Base-by-base conservation (phyloP, 1,140 invertebrate genomes). In the Physella acuta region DNA sequence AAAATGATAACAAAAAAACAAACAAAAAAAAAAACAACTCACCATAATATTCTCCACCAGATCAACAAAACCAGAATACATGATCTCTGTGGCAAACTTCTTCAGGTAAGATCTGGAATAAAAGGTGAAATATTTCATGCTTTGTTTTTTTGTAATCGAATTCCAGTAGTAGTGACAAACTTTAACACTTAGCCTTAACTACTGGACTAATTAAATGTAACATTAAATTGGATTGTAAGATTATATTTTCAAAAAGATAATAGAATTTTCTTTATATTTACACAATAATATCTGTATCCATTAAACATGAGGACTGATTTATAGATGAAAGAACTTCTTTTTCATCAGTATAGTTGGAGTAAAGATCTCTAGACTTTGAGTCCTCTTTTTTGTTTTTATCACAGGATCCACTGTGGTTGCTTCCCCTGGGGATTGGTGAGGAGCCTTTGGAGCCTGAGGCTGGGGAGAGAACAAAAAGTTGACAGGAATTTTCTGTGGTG, bases 21-120 rank as follows among this genome's bases (percentile, higher is more conserved):
- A 37, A 37, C 4, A 20, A 34, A n/a, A 17, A 37, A 62, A n/a
- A n/a, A n/a, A 33, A 44, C 16, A 17, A 71, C 72, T 73, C 64
- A 80, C 78, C 74, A 76, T 76, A 3, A 80, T 67, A 53, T 76
- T 68, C 58, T 73, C 64, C 26, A 77, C 75, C 11, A 78, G 56
- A 51, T 66, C 74, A 14, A 69, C 68, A 64, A 80, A 75, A 0
- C 76, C 75, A 28, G 73, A 72, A n/a, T 63, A 56, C 20, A 80
- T 69, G 56, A 80, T 77, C 26, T 72, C 70, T 30, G 69, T 65
- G 3, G 76, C 76, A 71, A 79, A 79, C 34, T 74, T 68, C 30
- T 70, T 68, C 14, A 79, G 67, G 36, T 72, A 72, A 24, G 71
- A 65, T 28, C 78, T 79, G 71, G n/a, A n/a, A n/a, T n/a, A n/a